Percentiles rank a stretch among this genome's conserved stretches.
Evolutionary conservation across 2,888 invertebrate genomes (phyloP).

Genomic region (Eupeodes luniger): DNA sequence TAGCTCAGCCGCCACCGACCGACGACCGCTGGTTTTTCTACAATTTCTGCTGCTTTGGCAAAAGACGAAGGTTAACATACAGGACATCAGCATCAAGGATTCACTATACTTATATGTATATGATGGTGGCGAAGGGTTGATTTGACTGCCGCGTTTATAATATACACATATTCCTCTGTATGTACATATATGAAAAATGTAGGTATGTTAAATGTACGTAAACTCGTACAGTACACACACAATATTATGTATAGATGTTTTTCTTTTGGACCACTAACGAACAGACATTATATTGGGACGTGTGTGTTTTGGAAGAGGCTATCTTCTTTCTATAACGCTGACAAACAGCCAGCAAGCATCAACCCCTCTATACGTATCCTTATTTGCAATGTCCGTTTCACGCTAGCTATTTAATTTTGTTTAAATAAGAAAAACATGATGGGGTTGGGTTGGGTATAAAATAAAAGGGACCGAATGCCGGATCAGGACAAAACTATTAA

Average conservation of each 20-base stretch:
- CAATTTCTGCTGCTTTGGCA: conserved; percentile 72
- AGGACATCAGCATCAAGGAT: conserved; percentile 24
- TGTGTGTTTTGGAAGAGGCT: conserved; percentile 61
- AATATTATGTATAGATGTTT: conserved; percentile 23
- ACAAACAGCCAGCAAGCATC: conserved; percentile 57
- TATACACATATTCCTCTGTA: conserved; percentile 13
- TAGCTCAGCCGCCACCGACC: not conserved
- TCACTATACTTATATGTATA: conserved; percentile 25
- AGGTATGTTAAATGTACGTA: conserved; percentile 10
- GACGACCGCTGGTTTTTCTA: conserved; percentile 48
- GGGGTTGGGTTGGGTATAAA: conserved; percentile 50
- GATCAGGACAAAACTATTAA: conserved; percentile 76
- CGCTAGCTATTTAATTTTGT: conserved; percentile 76
- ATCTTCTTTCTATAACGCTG: conserved; percentile 53
- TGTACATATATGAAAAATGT: not conserved
- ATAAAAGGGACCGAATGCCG: conserved; percentile 65
- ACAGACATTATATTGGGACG: conserved; percentile 36
- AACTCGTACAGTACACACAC: conserved; percentile 21
- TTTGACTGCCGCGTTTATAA: conserved; percentile 69
- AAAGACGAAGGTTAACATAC: conserved; percentile 70
- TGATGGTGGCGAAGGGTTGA: conserved; percentile 72
- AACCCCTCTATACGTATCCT: conserved; percentile 46
- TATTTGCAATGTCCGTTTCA: conserved; percentile 75
- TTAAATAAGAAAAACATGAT: conserved; percentile 74
- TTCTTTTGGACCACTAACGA: conserved; percentile 59